Conservation (phyloP, 2,888 invertebrate genomes). For the Busseola fusca region DNA sequence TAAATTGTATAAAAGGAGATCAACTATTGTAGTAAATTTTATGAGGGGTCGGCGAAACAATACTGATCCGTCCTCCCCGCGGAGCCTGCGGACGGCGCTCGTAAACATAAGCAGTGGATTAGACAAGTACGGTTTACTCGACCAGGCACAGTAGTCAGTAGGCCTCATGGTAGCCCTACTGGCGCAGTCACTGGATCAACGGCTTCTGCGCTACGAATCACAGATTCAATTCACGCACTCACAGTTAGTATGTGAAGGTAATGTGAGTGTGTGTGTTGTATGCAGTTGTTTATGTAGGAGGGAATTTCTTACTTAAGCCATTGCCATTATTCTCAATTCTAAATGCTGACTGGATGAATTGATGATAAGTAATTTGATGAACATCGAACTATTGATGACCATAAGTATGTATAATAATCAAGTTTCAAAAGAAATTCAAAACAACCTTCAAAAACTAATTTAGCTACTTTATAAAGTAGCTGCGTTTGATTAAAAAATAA, state of each 20-base stretch:
- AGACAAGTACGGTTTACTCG: neutral
- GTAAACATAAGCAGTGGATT: conserved; percentile 43
- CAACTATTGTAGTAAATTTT: conserved; percentile 64
- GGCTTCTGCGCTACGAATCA: conserved; percentile 1
- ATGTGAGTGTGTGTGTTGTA: too few species aligned
- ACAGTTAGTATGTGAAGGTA: too few species aligned
- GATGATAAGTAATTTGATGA: too few species aligned
- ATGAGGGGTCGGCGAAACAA: conserved; percentile 57
- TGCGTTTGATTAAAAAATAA: neutral
- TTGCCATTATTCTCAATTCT: neutral
- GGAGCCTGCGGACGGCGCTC: conserved; percentile 46
- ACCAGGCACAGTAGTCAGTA: neutral
- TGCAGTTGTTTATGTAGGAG: neutral
- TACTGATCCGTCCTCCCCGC: conserved; percentile 49
- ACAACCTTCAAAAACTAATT: neutral
- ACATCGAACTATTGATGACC: neutral
- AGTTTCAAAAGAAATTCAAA: neutral
- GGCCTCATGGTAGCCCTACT: neutral
- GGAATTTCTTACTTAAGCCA: neutral
- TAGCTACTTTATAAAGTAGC: neutral
- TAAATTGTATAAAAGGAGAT: conserved; percentile 64
- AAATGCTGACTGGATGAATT: neutral
- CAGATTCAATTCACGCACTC: conserved; percentile 10
- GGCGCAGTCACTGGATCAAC: neutral
- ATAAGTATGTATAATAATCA: neutral